phyloP scores from a whole-genome alignment of 2,113 vertebrate genomes.

The Turnix velox region DNA sequence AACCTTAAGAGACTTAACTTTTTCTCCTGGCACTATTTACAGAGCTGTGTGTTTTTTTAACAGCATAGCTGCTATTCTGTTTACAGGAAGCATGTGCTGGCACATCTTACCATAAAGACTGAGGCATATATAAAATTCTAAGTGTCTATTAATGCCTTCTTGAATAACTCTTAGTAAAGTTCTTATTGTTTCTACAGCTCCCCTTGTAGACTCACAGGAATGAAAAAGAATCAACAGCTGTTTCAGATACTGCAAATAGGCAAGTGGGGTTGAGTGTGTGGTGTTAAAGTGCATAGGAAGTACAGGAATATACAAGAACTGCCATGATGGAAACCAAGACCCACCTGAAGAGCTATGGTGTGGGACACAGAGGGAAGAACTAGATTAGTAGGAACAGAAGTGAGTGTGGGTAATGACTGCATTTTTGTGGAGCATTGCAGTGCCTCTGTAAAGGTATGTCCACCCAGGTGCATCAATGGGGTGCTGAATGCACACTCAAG shows the following conservation, averaged over 20 bases:
- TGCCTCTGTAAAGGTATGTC: background rate
- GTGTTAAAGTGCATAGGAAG: background rate
- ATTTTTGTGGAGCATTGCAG: background rate
- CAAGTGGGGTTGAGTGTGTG: fast-evolving
- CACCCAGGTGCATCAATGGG: fast-evolving
- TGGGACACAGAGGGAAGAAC: background rate
- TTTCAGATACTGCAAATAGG: background rate
- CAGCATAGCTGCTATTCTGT: background rate
- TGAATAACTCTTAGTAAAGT: background rate
- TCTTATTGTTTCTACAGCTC: background rate
- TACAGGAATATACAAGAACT: background rate
- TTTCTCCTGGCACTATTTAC: background rate
- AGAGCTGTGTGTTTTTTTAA: background rate
- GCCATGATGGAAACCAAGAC: background rate
- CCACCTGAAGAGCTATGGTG: background rate
- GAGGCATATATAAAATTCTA: background rate
- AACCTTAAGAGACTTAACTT: background rate
- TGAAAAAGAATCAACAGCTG: background rate
- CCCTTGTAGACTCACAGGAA: background rate
- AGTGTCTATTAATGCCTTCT: background rate
- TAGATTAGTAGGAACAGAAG: background rate
- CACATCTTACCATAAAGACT: background rate
- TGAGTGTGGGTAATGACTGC: background rate
- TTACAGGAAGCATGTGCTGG: background rate
- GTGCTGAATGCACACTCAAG: background rate